Conservation (phyloP, 2,113 vertebrate genomes). For the Phocoena sinus region DNA sequence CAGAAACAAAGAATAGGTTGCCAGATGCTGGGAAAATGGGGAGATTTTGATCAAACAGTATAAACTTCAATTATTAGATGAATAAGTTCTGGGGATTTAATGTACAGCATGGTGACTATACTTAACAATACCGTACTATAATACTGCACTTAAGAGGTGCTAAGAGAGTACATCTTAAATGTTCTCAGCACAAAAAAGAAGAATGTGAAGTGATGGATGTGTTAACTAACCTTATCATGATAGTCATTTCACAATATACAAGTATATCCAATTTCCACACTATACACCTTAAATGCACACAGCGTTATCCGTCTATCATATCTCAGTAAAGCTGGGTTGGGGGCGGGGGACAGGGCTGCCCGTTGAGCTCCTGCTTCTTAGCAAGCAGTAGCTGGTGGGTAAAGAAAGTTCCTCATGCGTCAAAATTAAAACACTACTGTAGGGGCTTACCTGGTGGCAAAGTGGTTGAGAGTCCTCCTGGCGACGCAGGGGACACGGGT, state of each 20-base stretch:
- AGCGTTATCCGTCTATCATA: neutral
- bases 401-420: too few species aligned
- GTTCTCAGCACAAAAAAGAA: neutral
- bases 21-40: neutral
- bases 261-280: neutral
- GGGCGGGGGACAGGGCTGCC: neutral
- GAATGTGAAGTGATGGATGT: neutral
- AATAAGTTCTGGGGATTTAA: too few species aligned
- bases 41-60: neutral
- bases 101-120: too few species aligned
- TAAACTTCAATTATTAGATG: neutral
- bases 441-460: too few species aligned
- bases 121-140: rapidly evolving
- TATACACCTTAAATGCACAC: neutral
- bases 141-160: neutral
- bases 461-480: too few species aligned
- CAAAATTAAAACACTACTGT: neutral
- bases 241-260: neutral
- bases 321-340: neutral
- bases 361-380: neutral
- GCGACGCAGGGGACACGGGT: too few species aligned
- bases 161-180: too few species aligned
- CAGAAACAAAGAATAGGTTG: neutral
- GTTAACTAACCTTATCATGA: neutral
- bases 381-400: neutral